phyloP scores from a whole-genome alignment of 2,797 vertebrate genomes.

The Lithobates pipiens region DNA sequence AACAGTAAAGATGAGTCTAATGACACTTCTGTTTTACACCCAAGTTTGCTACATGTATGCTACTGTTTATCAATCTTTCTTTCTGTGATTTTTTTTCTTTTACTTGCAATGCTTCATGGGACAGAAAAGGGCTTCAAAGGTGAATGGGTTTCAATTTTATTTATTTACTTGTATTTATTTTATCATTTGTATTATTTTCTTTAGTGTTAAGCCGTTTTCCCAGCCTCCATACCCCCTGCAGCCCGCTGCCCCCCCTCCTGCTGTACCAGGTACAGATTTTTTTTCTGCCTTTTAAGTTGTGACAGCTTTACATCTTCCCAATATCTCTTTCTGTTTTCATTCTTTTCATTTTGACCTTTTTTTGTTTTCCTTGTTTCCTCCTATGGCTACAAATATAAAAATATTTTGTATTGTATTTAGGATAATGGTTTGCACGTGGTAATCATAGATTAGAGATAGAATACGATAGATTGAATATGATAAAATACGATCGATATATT shows the following conservation, averaged over 20 bases:
- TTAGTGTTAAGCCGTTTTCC: slow-evolving; percentile 71
- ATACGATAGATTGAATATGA: no score
- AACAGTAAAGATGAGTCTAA: no score
- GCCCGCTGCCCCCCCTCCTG: slow-evolving; percentile 42
- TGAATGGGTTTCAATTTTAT: slow-evolving; percentile 42
- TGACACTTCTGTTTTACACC: no score
- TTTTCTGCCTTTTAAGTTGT: slow-evolving; percentile 27
- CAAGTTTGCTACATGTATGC: background rate
- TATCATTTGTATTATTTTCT: slow-evolving; percentile 56
- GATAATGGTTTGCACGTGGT: no score
- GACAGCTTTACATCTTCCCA: background rate
- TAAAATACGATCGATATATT: no score
- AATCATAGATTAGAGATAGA: no score
- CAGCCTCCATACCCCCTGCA: slow-evolving; percentile 69
- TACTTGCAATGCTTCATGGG: slow-evolving; percentile 54
- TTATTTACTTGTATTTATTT: background rate
- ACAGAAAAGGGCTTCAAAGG: slow-evolving; percentile 47
- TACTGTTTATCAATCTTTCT: background rate
- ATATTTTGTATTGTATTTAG: no score
- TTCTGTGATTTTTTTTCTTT: slow-evolving; percentile 28
- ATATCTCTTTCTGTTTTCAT: background rate
- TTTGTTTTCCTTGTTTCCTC: background rate
- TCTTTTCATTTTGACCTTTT: background rate
- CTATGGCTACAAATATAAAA: no score
- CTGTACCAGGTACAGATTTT: slow-evolving; percentile 55